These are phyloP conservation scores for Coptotermes formosanus DNA, from an alignment of 1,140 invertebrate genomes.

Conservation along the genomic window DNA sequence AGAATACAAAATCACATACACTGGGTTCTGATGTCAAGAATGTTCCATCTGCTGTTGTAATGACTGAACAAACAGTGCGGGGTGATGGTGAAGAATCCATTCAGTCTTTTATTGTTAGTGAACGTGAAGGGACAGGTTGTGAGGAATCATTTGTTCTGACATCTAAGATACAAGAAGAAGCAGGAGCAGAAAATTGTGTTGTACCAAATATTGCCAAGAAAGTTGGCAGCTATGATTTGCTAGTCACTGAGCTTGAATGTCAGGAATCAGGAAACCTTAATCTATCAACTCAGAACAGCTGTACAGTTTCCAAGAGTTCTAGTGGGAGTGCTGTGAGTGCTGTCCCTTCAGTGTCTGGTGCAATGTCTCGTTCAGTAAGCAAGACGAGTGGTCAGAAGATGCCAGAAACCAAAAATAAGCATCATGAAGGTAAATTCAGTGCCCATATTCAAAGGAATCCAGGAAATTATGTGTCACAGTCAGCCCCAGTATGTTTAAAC, in stretches of 20 bases:
- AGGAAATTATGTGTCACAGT: neutral
- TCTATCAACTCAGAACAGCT: neutral
- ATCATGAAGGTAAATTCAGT: neutral
- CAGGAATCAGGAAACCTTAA: neutral
- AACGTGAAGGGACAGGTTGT: neutral
- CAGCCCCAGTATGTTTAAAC: neutral
- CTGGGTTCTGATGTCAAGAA: too few relatives aligned
- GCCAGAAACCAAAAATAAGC: neutral
- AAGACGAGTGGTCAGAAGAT: neutral
- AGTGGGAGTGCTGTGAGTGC: neutral
- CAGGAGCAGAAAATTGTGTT: neutral
- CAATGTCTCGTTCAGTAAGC: neutral
- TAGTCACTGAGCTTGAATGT: neutral
- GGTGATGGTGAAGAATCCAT: too few relatives aligned
- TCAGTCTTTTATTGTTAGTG: neutral
- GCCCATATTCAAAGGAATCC: neutral
- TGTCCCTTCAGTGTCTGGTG: neutral
- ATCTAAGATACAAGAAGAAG: neutral
- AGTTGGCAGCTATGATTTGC: neutral
- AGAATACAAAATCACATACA: too few relatives aligned
- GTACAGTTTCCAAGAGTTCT: neutral
- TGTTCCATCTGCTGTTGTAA: too few relatives aligned
- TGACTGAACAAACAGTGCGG: too few relatives aligned
- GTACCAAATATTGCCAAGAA: neutral
- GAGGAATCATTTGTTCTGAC: neutral